A percentile compares a stretch with the other conserved stretches of the same genome.
phyloP scores from a whole-genome alignment of 2,797 vertebrate species.

The Enteromius radiatus region DNA sequence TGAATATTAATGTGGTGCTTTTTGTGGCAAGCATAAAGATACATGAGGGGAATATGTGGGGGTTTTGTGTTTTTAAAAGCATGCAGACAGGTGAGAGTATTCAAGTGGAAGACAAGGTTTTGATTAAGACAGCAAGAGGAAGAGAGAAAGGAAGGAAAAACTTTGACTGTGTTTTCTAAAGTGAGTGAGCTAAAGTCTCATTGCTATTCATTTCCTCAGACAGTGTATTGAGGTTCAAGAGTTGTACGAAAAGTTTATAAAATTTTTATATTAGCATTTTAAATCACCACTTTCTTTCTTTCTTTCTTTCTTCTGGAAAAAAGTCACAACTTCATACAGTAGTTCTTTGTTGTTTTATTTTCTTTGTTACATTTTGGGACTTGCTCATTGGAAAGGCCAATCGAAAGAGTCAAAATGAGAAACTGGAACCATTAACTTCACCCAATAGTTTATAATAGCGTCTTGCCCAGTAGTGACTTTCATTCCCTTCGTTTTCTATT shows the following conservation, averaged over 20 bases:
- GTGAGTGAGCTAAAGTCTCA: background rate
- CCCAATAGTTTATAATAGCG: constrained; percentile 32
- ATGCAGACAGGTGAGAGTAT: constrained; percentile 67
- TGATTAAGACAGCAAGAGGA: constrained; percentile 23
- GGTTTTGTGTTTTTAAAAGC: constrained; percentile 71
- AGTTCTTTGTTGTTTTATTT: constrained; percentile 39
- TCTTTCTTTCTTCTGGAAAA: background rate
- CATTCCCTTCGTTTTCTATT: constrained; percentile 28
- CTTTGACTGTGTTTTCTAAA: constrained; percentile 11
- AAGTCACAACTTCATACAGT: background rate
- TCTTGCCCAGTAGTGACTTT: constrained; percentile 25
- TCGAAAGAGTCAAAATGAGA: constrained; percentile 32
- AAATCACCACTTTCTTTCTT: background rate
- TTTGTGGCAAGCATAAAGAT: constrained; percentile 73
- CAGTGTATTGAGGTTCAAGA: background rate
- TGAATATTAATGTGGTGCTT: constrained; percentile 80
- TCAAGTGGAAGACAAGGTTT: constrained; percentile 67
- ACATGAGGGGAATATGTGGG: constrained; percentile 65
- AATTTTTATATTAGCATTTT: background rate
- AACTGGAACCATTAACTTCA: constrained; percentile 34
- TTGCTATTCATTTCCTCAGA: constrained; percentile 29
- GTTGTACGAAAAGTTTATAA: constrained; percentile 6
- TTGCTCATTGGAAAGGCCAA: constrained; percentile 24
- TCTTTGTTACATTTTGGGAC: constrained; percentile 37
- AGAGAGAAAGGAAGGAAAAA: constrained; percentile 46